Evolutionary conservation across 2,888 invertebrate species (phyloP), one percentile per base, ranked within the genome.

Genomic region (Drosophila pseudotalamancana): DNA sequence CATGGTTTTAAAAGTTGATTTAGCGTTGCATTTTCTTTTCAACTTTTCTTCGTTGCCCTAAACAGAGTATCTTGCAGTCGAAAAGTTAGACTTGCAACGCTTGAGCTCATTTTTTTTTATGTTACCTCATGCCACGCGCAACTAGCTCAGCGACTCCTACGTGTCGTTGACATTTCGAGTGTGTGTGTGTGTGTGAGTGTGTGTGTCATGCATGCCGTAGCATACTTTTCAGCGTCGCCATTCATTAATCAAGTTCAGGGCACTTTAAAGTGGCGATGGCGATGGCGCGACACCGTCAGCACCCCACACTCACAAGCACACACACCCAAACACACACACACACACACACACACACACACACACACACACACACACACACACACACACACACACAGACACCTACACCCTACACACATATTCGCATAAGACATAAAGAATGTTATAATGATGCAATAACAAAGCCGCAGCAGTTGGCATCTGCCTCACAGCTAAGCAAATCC

Each of bases 371-470:
- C 45, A 27, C 27, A 53, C 18, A 32, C 16, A 32, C 35, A 23
- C 21, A 49, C 23, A 39, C 21, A 50, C 21, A 46, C 19, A 18
- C 32, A 31, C 19, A 45, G 16, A 35, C 40, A 46, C 45, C n/a
- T n/a, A n/a, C n/a, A n/a, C n/a, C n/a, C n/a, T n/a, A 40, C 21
- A 27, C 34, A 51, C 31, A 55, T 25, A 32, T 16, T 14, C 18
- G 32, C 37, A 29, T 27, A 53, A 43, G 32, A 48, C 56, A 73
- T 72, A 67, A 59, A 76, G 71, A 69, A 72, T 76, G 71, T 73
- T 79, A 81, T 86, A 81, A 80, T 80, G 85, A 81, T 85, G 85
- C 82, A 86, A 81, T 86, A 81, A 86, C 86, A 86, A 79, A 86
- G 73, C 83, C 79, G 40, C 77, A 39, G 46, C 51, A 48, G 50